phyloP scores from a whole-genome alignment of 1,140 invertebrate species.

The Drosophila kanapiae region DNA sequence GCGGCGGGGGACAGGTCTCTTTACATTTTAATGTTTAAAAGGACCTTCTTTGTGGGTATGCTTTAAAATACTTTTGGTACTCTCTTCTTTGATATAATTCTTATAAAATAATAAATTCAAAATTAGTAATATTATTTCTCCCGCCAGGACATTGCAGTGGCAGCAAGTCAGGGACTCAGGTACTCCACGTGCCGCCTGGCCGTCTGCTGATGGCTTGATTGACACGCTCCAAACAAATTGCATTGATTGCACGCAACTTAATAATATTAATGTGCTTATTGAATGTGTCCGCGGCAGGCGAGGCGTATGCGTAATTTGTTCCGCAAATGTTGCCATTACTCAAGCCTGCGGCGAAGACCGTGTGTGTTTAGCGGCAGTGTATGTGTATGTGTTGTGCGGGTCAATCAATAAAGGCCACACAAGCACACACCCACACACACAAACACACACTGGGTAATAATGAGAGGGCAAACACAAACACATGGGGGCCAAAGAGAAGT shows the following conservation, averaged over 20 bases:
- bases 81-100: background rate
- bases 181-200: conserved; percentile 13
- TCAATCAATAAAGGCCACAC: conserved; percentile 70
- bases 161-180: background rate
- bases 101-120: no score
- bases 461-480: conserved; percentile 53
- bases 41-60: background rate
- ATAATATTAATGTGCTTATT: conserved; percentile 69
- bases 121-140: background rate
- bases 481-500: conserved; percentile 21
- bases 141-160: background rate
- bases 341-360: conserved; percentile 24
- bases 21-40: background rate
- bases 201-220: conserved; percentile 44
- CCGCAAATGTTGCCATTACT: conserved; percentile 63
- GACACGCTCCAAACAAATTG: conserved; percentile 57
- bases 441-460: conserved; percentile 27
- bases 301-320: conserved; percentile 68
- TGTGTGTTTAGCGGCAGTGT: conserved; percentile 25
- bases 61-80: background rate
- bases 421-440: conserved; percentile 30
- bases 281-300: conserved; percentile 42
- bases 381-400: conserved; percentile 21
- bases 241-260: conserved; percentile 76
- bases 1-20: background rate